Conservation (phyloP, 2,797 vertebrate species). For the Balearica regulorum region DNA sequence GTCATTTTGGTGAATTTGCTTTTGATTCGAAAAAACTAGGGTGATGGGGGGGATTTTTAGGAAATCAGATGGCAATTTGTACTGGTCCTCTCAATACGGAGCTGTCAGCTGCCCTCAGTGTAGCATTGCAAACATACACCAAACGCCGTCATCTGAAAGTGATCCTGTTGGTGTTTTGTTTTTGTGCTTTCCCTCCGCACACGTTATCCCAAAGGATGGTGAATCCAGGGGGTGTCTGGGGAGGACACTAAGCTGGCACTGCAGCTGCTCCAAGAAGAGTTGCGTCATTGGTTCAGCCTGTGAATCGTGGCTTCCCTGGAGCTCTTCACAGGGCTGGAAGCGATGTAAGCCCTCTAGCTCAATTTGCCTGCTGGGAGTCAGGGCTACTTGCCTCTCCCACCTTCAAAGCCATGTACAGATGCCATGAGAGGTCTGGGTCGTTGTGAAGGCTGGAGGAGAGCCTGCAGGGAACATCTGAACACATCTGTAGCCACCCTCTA, state of each 20-base stretch:
- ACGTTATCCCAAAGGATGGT: not conserved
- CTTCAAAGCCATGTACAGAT: not conserved
- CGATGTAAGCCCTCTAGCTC: not conserved
- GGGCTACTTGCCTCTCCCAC: not conserved
- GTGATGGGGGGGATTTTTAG: not conserved
- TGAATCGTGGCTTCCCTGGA: not conserved
- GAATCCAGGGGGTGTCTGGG: not conserved
- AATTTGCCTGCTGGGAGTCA: not conserved
- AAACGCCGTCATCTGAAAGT: not conserved
- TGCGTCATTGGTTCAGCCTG: not conserved
- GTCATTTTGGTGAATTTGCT: not conserved
- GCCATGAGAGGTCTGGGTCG: not conserved
- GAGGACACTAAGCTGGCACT: not conserved
- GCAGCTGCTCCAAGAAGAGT: not conserved
- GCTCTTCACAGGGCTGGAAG: not conserved
- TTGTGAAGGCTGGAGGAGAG: not conserved
- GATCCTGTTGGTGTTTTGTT: not conserved
- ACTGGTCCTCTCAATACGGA: accelerated
- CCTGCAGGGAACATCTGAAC: not conserved
- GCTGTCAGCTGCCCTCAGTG: not conserved
- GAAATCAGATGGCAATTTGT: not conserved
- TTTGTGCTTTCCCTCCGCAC: not conserved
- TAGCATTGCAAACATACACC: not conserved
- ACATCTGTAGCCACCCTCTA: not conserved
- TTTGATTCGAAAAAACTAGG: not conserved